A percentile compares a stretch with the other conserved stretches of the same genome.
phyloP scores from a whole-genome alignment of 1,140 invertebrate genomes.

The Anthonomus grandis region DNA sequence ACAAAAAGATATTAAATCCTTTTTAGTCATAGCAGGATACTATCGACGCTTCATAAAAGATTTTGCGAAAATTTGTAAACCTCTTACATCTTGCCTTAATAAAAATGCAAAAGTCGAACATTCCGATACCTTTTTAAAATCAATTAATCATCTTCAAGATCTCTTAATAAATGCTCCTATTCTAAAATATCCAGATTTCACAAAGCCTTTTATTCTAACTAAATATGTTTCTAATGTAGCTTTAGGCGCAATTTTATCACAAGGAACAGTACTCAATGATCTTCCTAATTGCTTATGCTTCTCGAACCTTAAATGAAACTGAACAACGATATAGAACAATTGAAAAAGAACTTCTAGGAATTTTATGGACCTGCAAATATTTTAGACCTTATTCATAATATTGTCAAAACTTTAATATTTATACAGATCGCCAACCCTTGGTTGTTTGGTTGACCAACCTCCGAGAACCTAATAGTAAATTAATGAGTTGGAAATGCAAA shows the following conservation, averaged over 20 bases:
- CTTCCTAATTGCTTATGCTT: too few relatives aligned
- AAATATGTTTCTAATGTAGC: too few relatives aligned
- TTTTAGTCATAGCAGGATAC: constrained; percentile 11
- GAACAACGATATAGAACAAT: too few relatives aligned
- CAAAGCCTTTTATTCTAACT: constrained; percentile 40
- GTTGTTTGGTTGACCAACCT: constrained; percentile 45
- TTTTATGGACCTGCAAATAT: constrained; percentile 36
- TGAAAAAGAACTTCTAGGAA: constrained; percentile 44
- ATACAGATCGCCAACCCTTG: constrained; percentile 29
- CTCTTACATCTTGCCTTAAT: too few relatives aligned
- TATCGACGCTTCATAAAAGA: constrained; percentile 18
- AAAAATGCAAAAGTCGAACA: too few relatives aligned
- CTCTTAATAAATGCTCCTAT: too few relatives aligned
- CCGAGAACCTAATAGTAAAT: constrained; percentile 46
- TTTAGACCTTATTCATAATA: constrained; percentile 31
- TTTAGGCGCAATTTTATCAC: too few relatives aligned
- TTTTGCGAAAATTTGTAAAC: constrained; percentile 40
- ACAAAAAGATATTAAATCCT: constrained; percentile 21
- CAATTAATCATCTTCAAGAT: constrained; percentile 11
- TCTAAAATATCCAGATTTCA: constrained; percentile 32
- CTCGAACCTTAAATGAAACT: too few relatives aligned
- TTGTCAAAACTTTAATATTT: constrained; percentile 25
- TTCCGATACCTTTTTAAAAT: too few relatives aligned
- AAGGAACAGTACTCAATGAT: constrained; percentile 23
- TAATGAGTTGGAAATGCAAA: constrained; percentile 49